Conservation (phyloP, 2,113 vertebrate genomes). For the Halichoeres trimaculatus region DNA sequence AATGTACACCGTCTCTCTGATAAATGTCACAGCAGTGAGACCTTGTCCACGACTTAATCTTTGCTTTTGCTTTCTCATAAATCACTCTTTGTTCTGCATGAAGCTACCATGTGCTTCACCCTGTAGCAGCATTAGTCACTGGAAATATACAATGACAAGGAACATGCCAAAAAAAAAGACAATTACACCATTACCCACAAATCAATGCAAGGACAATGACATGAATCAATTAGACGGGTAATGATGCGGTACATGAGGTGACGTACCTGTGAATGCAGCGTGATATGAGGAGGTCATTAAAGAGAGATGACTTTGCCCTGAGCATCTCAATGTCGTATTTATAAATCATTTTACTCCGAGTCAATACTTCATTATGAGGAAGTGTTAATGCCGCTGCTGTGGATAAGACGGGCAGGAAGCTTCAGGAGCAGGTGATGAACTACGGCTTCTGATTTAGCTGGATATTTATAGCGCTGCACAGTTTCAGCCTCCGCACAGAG, state of each 20-base stretch:
- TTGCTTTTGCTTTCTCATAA: slow-evolving; percentile 42
- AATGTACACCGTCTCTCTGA: slow-evolving; percentile 17
- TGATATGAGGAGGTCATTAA: slow-evolving; percentile 10
- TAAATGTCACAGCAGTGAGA: slow-evolving; percentile 33
- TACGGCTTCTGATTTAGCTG: not conserved
- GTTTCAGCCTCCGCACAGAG: not conserved
- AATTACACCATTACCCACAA: slow-evolving; percentile 5
- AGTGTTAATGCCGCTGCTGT: not conserved
- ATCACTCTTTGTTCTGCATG: slow-evolving; percentile 34
- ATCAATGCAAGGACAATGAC: slow-evolving; percentile 36
- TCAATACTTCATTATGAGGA: slow-evolving; percentile 41
- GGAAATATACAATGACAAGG: not conserved
- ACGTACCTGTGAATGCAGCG: slow-evolving; percentile 6
- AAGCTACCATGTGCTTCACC: not conserved
- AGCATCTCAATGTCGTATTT: slow-evolving; percentile 33
- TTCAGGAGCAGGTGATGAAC: not conserved
- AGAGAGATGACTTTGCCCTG: slow-evolving; percentile 29
- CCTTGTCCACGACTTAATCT: slow-evolving; percentile 30
- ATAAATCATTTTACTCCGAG: slow-evolving; percentile 31
- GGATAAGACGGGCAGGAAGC: slow-evolving; percentile 11
- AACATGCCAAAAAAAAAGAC: not conserved
- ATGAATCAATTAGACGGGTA: slow-evolving; percentile 36
- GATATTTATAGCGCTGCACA: not conserved
- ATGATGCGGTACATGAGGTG: slow-evolving; percentile 12
- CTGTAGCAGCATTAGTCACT: not conserved